A percentile compares a stretch with the other conserved stretches of the same genome.
phyloP scores from a whole-genome alignment of 1,140 invertebrate genomes.

The Drosophila littoralis region DNA sequence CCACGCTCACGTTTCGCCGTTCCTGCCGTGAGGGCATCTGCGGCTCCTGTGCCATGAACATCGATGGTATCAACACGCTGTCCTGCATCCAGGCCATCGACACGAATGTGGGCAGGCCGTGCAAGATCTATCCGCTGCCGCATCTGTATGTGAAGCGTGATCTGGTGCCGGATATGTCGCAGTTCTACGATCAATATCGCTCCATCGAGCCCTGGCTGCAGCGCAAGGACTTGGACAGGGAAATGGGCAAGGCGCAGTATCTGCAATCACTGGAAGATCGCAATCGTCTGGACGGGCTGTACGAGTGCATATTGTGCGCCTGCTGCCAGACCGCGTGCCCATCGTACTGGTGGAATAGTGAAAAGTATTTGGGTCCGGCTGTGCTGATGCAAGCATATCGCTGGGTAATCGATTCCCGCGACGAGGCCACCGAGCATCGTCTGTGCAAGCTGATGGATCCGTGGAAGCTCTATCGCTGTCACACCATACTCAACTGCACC shows the following conservation, averaged over 20 bases:
- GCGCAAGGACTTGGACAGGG: slow-evolving; percentile 87
- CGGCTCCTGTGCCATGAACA: slow-evolving; percentile 99
- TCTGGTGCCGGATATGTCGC: slow-evolving; percentile 96
- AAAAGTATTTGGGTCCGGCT: slow-evolving; percentile 97
- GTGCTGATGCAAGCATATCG: slow-evolving; percentile 97
- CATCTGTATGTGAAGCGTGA: slow-evolving; percentile 99
- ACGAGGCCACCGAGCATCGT: slow-evolving; percentile 92
- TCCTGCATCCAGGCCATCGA: slow-evolving; percentile 87
- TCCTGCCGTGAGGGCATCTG: slow-evolving; percentile 99
- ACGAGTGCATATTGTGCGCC: slow-evolving; percentile 98
- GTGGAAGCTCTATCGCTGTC: slow-evolving; percentile 96
- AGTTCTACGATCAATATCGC: slow-evolving; percentile 97
- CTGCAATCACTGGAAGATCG: slow-evolving; percentile 95
- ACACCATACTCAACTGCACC: slow-evolving; percentile 98
- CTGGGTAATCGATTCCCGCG: slow-evolving; percentile 99
- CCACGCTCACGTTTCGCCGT: slow-evolving; percentile 96
- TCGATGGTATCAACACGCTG: slow-evolving; percentile 96
- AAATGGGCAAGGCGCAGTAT: slow-evolving; percentile 89
- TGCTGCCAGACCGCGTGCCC: slow-evolving; percentile 98
- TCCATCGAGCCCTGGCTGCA: slow-evolving; percentile 98
- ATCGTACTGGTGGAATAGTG: slow-evolving; percentile 99
- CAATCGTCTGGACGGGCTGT: slow-evolving; percentile 95
- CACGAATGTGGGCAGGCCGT: slow-evolving; percentile 50
- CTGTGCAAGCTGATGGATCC: slow-evolving; percentile 93
- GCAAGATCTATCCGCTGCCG: slow-evolving; percentile 93